phyloP scores from a whole-genome alignment of 2,797 vertebrate genomes.

The Pampus argenteus region DNA sequence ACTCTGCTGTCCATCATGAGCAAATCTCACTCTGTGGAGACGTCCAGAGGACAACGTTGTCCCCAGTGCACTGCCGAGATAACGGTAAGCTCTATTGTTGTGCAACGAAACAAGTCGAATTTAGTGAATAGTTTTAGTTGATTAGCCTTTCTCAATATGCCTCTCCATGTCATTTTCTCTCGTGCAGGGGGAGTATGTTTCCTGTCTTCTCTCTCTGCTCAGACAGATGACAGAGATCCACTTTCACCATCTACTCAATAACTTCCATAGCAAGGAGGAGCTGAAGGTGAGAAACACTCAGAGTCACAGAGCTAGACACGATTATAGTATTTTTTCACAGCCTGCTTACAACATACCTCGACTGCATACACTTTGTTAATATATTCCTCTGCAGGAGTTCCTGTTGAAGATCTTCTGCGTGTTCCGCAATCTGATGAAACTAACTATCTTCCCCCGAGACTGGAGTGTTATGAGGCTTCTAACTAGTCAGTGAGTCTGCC shows the following conservation, averaged over 20 bases:
- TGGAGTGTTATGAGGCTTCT: constrained; percentile 99
- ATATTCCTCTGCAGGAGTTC: constrained; percentile 89
- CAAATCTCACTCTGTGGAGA: constrained; percentile 99
- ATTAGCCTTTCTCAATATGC: constrained; percentile 26
- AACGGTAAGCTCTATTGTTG: constrained; percentile 63
- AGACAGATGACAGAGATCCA: constrained; percentile 98
- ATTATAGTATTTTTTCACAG: constrained; percentile 16
- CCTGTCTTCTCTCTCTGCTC: constrained; percentile 97
- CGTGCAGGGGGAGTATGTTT: constrained; percentile 96
- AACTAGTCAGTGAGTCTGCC: constrained; percentile 94
- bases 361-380: constrained; percentile 26
- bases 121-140: constrained; percentile 12
- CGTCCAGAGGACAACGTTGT: constrained; percentile 99
- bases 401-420: constrained; percentile 99
- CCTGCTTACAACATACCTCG: constrained; percentile 17
- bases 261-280: constrained; percentile 99
- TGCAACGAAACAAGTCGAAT: constrained; percentile 6
- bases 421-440: constrained; percentile 99
- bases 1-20: constrained; percentile 99
- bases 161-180: constrained; percentile 35
- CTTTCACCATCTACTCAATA: constrained; percentile 97
- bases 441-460: constrained; percentile 97
- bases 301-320: constrained; percentile 19
- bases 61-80: constrained; percentile 99
- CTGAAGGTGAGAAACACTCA: constrained; percentile 86